A percentile compares a stretch with the other conserved stretches of the same genome.
phyloP scores from a whole-genome alignment of 2,797 vertebrate genomes.

The Aotus griseimembra region DNA sequence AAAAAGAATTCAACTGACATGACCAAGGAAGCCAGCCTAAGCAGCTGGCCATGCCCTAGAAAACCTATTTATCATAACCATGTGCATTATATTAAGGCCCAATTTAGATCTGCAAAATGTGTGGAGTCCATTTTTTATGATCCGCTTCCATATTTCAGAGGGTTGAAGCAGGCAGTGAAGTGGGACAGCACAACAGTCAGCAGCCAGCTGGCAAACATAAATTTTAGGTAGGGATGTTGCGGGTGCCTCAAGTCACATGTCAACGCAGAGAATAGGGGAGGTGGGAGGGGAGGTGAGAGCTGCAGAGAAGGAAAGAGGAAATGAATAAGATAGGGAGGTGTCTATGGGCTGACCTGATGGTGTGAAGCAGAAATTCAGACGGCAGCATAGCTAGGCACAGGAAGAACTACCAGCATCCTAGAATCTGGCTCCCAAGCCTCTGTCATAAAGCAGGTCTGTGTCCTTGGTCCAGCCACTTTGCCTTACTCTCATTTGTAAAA shows the following conservation, averaged over 20 bases:
- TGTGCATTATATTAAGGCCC: not conserved
- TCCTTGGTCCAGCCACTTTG: not conserved
- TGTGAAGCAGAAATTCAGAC: not conserved
- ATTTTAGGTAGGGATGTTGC: not conserved
- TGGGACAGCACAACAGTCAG: not conserved
- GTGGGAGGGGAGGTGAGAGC: fast-evolving
- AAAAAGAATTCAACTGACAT: not conserved
- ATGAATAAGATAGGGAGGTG: not conserved
- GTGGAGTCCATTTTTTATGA: not conserved
- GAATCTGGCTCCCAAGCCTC: not conserved
- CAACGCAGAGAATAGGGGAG: not conserved
- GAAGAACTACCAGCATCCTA: not conserved
- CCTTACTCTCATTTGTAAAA: not conserved
- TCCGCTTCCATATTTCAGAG: not conserved
- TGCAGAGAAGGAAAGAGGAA: too few species aligned
- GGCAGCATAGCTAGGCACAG: not conserved
- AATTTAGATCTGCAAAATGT: not conserved
- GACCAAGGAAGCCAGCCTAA: not conserved
- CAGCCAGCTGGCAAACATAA: not conserved
- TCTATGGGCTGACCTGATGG: fast-evolving
- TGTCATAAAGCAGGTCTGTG: not conserved
- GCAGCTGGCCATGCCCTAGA: not conserved
- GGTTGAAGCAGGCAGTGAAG: not conserved
- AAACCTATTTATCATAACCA: not conserved
- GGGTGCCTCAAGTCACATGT: not conserved